These are phyloP conservation scores for Drosophila malerkotliana DNA, from an alignment of 1,140 invertebrate genomes.

Conservation along the genomic window DNA sequence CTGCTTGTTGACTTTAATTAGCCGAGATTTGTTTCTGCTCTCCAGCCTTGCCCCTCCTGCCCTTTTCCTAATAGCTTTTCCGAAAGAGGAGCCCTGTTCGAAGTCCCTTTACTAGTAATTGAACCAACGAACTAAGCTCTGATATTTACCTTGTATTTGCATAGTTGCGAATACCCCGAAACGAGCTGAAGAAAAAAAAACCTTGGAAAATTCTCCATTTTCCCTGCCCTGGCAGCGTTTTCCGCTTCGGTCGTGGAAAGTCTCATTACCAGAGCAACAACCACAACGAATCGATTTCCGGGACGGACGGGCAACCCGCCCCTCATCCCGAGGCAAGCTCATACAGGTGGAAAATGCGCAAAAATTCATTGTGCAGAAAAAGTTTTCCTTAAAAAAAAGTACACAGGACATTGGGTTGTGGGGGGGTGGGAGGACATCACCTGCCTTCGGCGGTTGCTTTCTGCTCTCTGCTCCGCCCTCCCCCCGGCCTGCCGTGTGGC, in stretches of 20 bases:
- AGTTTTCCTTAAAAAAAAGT: constrained; percentile 51
- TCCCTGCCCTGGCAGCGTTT: constrained; percentile 18
- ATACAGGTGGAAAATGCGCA: constrained; percentile 81
- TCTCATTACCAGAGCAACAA: constrained; percentile 70
- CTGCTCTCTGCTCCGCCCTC: constrained; percentile 39
- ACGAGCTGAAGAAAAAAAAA: constrained; percentile 25
- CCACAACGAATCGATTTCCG: constrained; percentile 77
- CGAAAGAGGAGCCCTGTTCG: background rate
- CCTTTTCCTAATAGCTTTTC: constrained; percentile 42
- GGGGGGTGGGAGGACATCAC: constrained; percentile 34
- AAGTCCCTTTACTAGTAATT: constrained; percentile 43
- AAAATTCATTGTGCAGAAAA: constrained; percentile 82
- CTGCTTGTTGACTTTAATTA: constrained; percentile 76
- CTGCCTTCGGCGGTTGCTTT: constrained; percentile 73
- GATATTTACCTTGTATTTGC: constrained; percentile 65
- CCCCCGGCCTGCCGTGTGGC: background rate
- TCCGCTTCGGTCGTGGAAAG: constrained; percentile 27
- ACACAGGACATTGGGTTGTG: background rate
- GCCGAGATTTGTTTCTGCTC: constrained; percentile 62
- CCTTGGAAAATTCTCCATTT: constrained; percentile 49
- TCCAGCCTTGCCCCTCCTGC: background rate
- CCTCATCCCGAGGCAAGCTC: constrained; percentile 26
- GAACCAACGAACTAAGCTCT: constrained; percentile 58
- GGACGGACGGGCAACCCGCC: background rate
- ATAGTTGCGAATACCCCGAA: constrained; percentile 57